Evolutionary conservation across 2,797 vertebrate species (phyloP).

Genomic region (Acipenser ruthenus): DNA sequence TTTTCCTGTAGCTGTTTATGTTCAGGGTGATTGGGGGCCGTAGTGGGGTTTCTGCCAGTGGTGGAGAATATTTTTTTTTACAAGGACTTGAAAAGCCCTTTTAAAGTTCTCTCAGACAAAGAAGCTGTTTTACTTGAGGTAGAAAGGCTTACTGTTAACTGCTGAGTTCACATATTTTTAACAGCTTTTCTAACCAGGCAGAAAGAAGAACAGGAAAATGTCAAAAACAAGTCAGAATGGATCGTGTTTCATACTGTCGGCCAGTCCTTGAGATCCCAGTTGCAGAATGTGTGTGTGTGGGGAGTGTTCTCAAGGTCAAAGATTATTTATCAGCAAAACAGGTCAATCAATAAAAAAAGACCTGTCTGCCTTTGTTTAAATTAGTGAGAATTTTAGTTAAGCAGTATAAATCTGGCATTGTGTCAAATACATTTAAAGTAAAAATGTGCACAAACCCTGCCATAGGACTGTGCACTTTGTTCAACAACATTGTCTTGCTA

Average conservation of each 20-base stretch:
- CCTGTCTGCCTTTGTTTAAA: too few relatives aligned
- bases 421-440: too few relatives aligned
- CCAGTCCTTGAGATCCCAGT: too few relatives aligned
- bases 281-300: not conserved
- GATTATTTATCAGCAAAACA: not conserved
- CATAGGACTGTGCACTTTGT: too few relatives aligned
- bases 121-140: not conserved
- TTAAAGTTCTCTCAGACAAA: conserved; percentile 1
- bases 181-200: not conserved
- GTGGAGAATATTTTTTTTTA: conserved; percentile 4
- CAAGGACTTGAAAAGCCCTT: not conserved
- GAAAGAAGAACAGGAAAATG: not conserved
- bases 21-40: not conserved
- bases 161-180: conserved; percentile 3
- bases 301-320: not conserved
- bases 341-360: not conserved
- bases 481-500: too few relatives aligned
- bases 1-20: conserved; percentile 6
- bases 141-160: not conserved
- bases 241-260: not conserved
- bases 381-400: too few relatives aligned
- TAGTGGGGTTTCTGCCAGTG: not conserved
- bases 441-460: too few relatives aligned
- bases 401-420: too few relatives aligned
- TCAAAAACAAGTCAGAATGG: not conserved